Percentiles rank a stretch among this genome's conserved stretches.
These are phyloP conservation scores for Bujurquina vittata DNA, from an alignment of 2,113 vertebrate species.

Conservation along the genomic window DNA sequence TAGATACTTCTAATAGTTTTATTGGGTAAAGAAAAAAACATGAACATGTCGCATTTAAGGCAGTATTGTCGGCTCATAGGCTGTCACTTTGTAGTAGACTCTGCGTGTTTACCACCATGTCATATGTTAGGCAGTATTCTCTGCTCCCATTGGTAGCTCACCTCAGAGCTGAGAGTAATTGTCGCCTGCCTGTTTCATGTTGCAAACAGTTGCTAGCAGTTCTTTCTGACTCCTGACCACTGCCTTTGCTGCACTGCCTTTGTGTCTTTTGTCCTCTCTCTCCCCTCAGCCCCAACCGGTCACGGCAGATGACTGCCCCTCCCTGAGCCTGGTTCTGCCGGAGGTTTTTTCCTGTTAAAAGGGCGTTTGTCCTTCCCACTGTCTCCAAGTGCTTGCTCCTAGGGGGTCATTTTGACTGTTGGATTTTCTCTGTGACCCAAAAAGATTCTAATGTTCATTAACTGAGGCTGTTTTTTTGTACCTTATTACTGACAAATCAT, in stretches of 20 bases:
- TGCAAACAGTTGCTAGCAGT: not conserved
- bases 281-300: too few relatives aligned
- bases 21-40: not conserved
- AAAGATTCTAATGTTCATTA: not conserved
- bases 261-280: too few relatives aligned
- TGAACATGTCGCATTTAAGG: not conserved
- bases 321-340: too few relatives aligned
- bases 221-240: not conserved
- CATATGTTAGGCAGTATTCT: not conserved
- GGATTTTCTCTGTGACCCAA: too few relatives aligned
- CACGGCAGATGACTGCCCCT: too few relatives aligned
- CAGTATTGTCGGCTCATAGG: not conserved
- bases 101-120: not conserved
- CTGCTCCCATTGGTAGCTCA: not conserved
- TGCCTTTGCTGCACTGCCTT: not conserved
- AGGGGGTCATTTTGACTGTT: too few relatives aligned
- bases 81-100: not conserved
- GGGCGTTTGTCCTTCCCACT: too few relatives aligned
- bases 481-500: not conserved
- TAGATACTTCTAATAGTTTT: slow-evolving; percentile 4
- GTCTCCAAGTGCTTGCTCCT: too few relatives aligned
- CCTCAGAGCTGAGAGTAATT: not conserved
- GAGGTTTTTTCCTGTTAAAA: too few relatives aligned
- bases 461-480: not conserved
- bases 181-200: not conserved